Evolutionary conservation across 2,888 invertebrate genomes (phyloP), one percentile per base, ranked within the genome.

Genomic region (Himalopsyche tibetana): DNA sequence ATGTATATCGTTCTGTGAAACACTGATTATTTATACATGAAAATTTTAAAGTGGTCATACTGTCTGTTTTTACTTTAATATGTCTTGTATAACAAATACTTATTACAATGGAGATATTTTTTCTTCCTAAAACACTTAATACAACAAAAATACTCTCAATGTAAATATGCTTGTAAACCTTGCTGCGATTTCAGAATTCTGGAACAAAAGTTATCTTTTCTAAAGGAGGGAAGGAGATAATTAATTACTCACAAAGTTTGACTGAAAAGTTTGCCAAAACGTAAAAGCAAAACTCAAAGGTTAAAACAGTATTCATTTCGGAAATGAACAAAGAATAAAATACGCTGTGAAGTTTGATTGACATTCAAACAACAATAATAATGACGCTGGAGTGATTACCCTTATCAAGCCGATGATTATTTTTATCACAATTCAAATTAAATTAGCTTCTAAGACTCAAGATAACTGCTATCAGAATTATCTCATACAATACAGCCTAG

Each of bases 141-240:
- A 28, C 11, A 69, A 28, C 28, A 69, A 69, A 56, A 69, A 69
- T 36, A 36, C 38, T 74, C 15, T 36, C 5, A 74, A 74, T 74
- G 74, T 74, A 74, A 74, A 74, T 74, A 63, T 28, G 63, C 63
- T 63, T 63, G 74, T 74, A 74, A 74, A 74, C 74, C 74, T 28
- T 38, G 36, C 74, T 74, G 74, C 74, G 74, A 74, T 74, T 74
- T 74, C 74, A 36, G 36, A 38, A 74, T 74, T 28, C 28, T 63
- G 28, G 63, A 36, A 74, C 74, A 74, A 74, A 74, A 74, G 38
- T 74, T 74, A 74, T 74, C 9, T 74, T 74, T 74, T 74, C 74
- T 36, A 74, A 74, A 74, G 74, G 74, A 74, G 74, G 74, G 74
- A 74, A 74, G 74, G 74, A 74, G 74, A 74, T 74, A 74, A 74